Evolutionary conservation across 2,888 invertebrate species (phyloP), one percentile per base, ranked within the genome.

Genomic region (Nowickia ferox): DNA sequence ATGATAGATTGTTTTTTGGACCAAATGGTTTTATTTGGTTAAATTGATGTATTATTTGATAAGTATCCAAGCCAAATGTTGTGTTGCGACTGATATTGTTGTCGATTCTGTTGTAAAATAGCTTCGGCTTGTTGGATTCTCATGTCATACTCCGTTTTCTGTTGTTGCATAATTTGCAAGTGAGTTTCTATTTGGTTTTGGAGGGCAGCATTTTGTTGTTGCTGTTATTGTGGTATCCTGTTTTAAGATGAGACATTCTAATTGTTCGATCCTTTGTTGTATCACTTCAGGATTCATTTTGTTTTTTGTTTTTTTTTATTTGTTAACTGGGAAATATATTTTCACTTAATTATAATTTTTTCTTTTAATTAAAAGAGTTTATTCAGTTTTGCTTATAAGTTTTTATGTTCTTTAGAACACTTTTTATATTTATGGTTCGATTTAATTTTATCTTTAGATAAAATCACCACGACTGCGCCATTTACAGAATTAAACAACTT

Each of bases 281-380:
- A 72, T 72, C 59, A 72, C 57, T 72, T 72, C 59, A 72, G 72
- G 72, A 57, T 72, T 72, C 22, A 71, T 71, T 69, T 55, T 42
- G 42, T 19, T 19, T 42, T 42, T n/a, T n/a, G n/a, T n/a, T n/a
- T n/a, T n/a, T n/a, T n/a, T n/a, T 48, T 71, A 57, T 57, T 57
- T 57, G 9, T 57, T 22, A 71, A 46, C 30, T 44, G 42, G 22
- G 46, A 69, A 69, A 42, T 55, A 55, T 69, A 55, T 69, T 55
- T 69, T 53, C 15, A 42, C 69, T 55, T 69, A 69, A 53, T 55
- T 69, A 66, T 38, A 51, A 51, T 22, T 38, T 48, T 66, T 51
- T 51, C 19, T n/a, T 66, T 51, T 51, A 51, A 65, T 46, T 65
- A 65, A 65, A 65, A 65, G 22, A 46, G 46, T 65, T 65, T 65